Evolutionary conservation across 2,113 vertebrate species (phyloP).

Genomic region (Atractosteus spatula): DNA sequence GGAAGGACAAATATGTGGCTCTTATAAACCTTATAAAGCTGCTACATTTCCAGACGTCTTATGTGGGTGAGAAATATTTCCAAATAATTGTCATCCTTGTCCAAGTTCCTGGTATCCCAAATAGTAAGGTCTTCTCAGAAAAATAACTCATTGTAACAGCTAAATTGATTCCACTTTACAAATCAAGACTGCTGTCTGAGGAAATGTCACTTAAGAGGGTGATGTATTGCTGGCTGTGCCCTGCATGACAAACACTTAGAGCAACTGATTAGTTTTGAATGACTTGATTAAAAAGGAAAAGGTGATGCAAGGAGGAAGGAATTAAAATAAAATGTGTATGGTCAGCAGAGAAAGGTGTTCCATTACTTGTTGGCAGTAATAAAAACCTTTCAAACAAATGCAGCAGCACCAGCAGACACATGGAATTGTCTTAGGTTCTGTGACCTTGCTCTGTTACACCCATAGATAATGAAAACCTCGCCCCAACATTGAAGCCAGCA

Average conservation of each 20-base stretch:
- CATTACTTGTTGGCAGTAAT: neutral
- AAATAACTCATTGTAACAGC: neutral
- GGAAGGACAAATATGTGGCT: no score
- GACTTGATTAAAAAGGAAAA: constrained; percentile 2
- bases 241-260: neutral
- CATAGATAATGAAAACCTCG: neutral
- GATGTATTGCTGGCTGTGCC: neutral
- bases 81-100: neutral
- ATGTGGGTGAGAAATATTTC: no score
- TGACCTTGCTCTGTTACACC: neutral
- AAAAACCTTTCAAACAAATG: neutral
- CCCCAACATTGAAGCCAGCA: neutral
- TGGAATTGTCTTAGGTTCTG: neutral
- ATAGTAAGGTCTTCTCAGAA: neutral
- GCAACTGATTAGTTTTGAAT: neutral
- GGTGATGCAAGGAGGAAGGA: neutral
- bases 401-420: neutral
- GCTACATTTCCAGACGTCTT: no score
- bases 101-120: neutral
- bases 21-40: no score
- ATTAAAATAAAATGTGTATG: neutral
- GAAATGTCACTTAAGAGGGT: neutral
- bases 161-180: neutral
- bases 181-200: neutral
- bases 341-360: neutral